Conservation (phyloP, 2,888 invertebrate genomes). For the Sarcophaga rosellei region DNA sequence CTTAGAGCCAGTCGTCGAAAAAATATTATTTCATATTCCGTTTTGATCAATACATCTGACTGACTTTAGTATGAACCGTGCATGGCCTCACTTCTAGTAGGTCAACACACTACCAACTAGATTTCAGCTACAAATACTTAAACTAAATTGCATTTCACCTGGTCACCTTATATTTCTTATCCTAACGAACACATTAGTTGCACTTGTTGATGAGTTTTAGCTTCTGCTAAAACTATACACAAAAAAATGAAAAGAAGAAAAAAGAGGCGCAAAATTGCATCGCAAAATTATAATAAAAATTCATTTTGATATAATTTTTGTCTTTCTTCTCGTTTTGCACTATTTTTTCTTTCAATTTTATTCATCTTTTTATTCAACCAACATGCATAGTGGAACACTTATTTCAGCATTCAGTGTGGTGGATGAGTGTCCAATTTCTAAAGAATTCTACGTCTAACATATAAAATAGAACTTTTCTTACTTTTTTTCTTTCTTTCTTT, state of each 20-base stretch:
- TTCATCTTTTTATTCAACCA: constrained; percentile 15
- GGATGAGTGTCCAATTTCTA: constrained; percentile 57
- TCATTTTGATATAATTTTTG: constrained; percentile 56
- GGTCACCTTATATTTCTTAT: constrained; percentile 34
- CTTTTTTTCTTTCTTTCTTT: not conserved
- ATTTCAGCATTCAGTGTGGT: not conserved
- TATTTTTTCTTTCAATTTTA: constrained; percentile 19
- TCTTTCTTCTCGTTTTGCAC: constrained; percentile 10
- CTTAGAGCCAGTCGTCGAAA: too few relatives aligned
- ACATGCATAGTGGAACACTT: not conserved
- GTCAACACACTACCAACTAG: too few relatives aligned
- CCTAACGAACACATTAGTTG: constrained; percentile 39
- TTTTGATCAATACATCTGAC: too few relatives aligned
- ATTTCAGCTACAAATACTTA: too few relatives aligned
- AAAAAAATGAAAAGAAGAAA: not conserved
- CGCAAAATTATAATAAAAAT: constrained; percentile 55
- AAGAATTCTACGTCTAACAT: constrained; percentile 57
- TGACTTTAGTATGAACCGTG: too few relatives aligned
- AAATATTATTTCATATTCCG: too few relatives aligned
- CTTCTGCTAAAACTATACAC: constrained; percentile 54
- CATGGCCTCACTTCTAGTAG: too few relatives aligned
- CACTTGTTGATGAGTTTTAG: constrained; percentile 62
- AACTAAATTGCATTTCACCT: not conserved
- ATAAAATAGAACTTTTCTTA: constrained; percentile 62
- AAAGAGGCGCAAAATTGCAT: not conserved